Base-by-base conservation (phyloP, 2,797 vertebrate genomes). In the Poeciliopsis infans region DNA sequence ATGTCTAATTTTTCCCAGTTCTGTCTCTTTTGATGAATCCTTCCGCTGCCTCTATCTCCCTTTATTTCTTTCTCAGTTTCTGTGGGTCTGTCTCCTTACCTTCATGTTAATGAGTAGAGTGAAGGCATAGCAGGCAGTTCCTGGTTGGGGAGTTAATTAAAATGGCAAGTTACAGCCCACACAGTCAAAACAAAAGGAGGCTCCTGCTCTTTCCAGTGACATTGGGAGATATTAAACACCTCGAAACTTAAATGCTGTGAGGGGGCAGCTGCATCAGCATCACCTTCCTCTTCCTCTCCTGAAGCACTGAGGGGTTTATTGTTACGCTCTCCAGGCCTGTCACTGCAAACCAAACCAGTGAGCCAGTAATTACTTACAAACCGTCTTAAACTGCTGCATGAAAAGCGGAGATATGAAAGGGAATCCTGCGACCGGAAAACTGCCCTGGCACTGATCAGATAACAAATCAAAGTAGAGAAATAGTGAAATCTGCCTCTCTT, bases 61-160 rank as follows among this genome's bases (percentile, higher is more conserved):
- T 88, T 84, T 85, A 72, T 68, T 81, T 78, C 69, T 69, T 61
- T 3, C 77, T 78, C 6, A 25, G 76, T 79, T 49, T 79, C 76
- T 76, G 39, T 79, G 75, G 61, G 72, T 83, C 47, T 73, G 31
- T 64, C 36, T 86, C 36, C 80, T 88, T 85, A 86, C 78, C 87
- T 90, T 90, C 90, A 92, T 92, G 90, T 93, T 95, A 94, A 93
- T 92, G 89, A 94, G 92, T 86, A 85, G 83, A 84, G 88, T 91
- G 92, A 92, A 93, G 89, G 89, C 87, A 89, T 93, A 86, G 88
- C 92, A 89, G 91, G 88, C 92, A 88, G 87, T 92, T 93, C 86
- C 90, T 94, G 91, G 87, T 92, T 93, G 89, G 88, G 92, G 87
- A 95, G 94, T 96, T 96, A 95, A 96, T 96, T 96, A 96, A 95